Conservation (phyloP, 2,888 invertebrate species). For the Heliconius cydno region DNA sequence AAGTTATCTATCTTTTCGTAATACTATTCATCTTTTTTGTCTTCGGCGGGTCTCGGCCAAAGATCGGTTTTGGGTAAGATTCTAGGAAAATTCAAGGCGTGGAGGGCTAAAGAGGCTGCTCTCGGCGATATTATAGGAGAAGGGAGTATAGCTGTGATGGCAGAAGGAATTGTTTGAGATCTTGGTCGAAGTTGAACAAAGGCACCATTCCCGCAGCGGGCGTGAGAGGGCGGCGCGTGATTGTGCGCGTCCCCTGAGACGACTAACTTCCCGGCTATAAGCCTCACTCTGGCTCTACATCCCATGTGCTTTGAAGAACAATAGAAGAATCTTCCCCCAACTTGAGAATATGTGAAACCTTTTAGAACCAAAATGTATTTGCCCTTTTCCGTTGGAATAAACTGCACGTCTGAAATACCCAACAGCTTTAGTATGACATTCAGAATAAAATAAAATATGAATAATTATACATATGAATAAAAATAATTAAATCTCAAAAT, state of each 20-base stretch:
- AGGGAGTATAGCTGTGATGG: conserved; percentile 57
- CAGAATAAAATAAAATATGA: conserved; percentile 3
- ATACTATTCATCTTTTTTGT: conserved; percentile 63
- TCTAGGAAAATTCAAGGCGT: conserved; percentile 72
- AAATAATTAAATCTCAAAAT: not conserved
- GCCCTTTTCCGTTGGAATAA: conserved; percentile 80
- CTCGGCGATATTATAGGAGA: conserved; percentile 64
- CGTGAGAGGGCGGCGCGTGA: conserved; percentile 77
- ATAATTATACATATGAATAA: conserved; percentile 8
- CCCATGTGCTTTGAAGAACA: conserved; percentile 80
- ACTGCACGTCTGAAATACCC: conserved; percentile 75
- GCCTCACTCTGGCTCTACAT: conserved; percentile 72
- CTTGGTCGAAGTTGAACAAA: conserved; percentile 77
- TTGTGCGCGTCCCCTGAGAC: conserved; percentile 75
- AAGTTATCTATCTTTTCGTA: conserved; percentile 36
- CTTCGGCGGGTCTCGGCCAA: conserved; percentile 68
- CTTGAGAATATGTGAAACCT: conserved; percentile 79
- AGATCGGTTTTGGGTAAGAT: conserved; percentile 75
- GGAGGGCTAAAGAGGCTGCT: conserved; percentile 67
- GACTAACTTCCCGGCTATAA: conserved; percentile 70
- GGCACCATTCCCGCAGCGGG: conserved; percentile 78
- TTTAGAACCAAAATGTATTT: conserved; percentile 77
- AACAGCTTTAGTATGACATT: conserved; percentile 49
- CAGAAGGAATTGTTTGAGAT: conserved; percentile 49
- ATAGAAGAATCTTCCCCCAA: conserved; percentile 79